Conservation (phyloP, 2,797 vertebrate species). For the Artibeus jamaicensis region DNA sequence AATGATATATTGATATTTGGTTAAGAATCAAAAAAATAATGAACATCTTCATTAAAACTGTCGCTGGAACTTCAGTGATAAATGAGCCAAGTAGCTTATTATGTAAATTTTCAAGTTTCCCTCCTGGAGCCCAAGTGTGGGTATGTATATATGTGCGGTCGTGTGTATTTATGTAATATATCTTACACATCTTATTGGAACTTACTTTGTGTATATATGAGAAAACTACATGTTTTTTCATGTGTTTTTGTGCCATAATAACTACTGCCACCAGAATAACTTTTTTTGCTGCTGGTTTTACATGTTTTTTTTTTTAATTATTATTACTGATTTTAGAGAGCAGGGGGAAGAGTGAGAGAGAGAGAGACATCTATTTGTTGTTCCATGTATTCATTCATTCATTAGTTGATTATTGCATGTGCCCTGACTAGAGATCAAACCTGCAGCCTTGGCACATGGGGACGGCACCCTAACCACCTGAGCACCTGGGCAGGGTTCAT, state of each 20-base stretch:
- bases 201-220: slow-evolving; percentile 33
- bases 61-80: slow-evolving; percentile 24
- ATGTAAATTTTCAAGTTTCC: slow-evolving; percentile 14
- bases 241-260: slow-evolving; percentile 77
- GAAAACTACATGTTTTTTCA: slow-evolving; percentile 67
- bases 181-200: slow-evolving; percentile 70
- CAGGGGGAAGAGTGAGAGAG: neutral
- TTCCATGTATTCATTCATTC: neutral
- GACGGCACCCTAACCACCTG: neutral
- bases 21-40: slow-evolving; percentile 32
- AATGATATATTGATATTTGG: slow-evolving; percentile 35
- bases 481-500: neutral
- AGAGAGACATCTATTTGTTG: neutral
- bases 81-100: slow-evolving; percentile 28
- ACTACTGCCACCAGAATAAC: slow-evolving; percentile 79
- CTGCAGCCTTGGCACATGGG: neutral
- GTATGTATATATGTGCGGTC: neutral
- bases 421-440: neutral
- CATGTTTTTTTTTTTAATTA: neutral
- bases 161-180: slow-evolving; percentile 56
- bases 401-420: neutral
- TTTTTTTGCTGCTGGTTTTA: slow-evolving; percentile 62
- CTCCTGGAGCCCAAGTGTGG: slow-evolving; percentile 64
- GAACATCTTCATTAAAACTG: slow-evolving; percentile 42
- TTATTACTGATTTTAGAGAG: neutral